Percentiles rank a stretch among this genome's conserved stretches.
Conservation (phyloP, 1,140 invertebrate genomes). For the Drosophila jambulina region DNA sequence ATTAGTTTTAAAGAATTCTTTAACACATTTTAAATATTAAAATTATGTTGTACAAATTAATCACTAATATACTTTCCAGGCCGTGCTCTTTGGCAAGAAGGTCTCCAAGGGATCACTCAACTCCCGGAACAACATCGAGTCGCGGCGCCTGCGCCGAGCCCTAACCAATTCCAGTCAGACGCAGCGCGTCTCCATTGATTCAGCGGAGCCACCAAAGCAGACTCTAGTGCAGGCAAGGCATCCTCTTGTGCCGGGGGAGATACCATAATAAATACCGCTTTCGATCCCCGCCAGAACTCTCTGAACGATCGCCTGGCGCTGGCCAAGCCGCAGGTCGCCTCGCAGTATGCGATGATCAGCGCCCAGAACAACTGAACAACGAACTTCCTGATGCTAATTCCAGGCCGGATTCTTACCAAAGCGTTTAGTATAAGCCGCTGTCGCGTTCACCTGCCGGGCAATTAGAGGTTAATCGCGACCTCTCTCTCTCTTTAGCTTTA, state of each 20-base stretch:
- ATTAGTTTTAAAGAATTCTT: too few species aligned
- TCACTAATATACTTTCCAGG: constrained; percentile 30
- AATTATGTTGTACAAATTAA: background rate
- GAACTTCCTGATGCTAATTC: constrained; percentile 59
- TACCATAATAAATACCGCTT: constrained; percentile 13
- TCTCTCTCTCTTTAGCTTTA: constrained; percentile 13
- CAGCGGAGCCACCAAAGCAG: constrained; percentile 63
- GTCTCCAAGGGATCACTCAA: constrained; percentile 67
- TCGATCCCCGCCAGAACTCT: constrained; percentile 44
- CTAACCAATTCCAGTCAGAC: constrained; percentile 71
- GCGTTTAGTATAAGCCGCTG: constrained; percentile 55
- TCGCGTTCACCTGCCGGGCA: constrained; percentile 28
- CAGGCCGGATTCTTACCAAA: constrained; percentile 47
- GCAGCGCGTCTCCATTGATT: constrained; percentile 65
- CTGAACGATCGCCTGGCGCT: constrained; percentile 52
- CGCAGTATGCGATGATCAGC: constrained; percentile 52
- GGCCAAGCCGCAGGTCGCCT: constrained; percentile 57
- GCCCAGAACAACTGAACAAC: constrained; percentile 48
- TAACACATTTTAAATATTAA: too few species aligned
- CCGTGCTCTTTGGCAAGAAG: constrained; percentile 82
- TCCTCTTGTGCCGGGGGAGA: constrained; percentile 16
- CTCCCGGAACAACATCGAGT: constrained; percentile 66
- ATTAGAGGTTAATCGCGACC: constrained; percentile 33
- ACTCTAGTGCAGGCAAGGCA: constrained; percentile 66
- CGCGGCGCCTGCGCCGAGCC: constrained; percentile 65